Evolutionary conservation across 2,797 vertebrate species (phyloP), one percentile per base, ranked within the genome.

Genomic region (Helostoma temminkii): DNA sequence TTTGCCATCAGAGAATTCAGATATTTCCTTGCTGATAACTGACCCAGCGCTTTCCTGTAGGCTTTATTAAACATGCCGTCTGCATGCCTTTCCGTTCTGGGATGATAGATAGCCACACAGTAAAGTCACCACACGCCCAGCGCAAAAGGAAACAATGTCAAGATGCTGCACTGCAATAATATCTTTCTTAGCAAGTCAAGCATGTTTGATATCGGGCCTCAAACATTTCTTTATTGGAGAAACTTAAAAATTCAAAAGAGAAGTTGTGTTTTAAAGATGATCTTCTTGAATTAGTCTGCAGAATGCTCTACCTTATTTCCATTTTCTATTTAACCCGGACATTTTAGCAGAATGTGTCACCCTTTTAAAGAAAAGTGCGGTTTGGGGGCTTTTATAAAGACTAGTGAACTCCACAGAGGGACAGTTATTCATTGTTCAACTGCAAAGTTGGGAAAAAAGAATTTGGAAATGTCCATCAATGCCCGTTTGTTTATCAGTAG

Each of bases 31-130:
- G 96, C 95, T 74, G 96, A 97, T 90, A 97, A 90, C 90, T 97
- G 96, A 82, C 95, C 96, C 93, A 97, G 92, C 88, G 95, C 95
- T 92, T 95, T 96, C 92, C 96, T 96, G 93, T 98, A 98, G 92
- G 96, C 96, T 95, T 97, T 95, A 94, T 96, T 96, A 94, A 98
- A 96, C 92, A 98, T 95, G 88, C 94, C 96, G 86, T 96, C 96
- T 87, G 96, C 95, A 74, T 97, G 96, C 89, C 98, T 97, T 93
- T 91, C 93, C 85, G 87, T 91, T 94, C 88, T 93, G 92, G 69
- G 83, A 89, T 83, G 91, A 92, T 89, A 91, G 91, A 92, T 87
- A 83, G 77, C 81, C 89, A 92, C 84, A 93, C 75, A 91, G 80
- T 88, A 83, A 90, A 85, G 81, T 90, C 80, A 91, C 80, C 73